Evolutionary conservation across 2,888 invertebrate species (phyloP), one percentile per base, ranked within the genome.

Genomic region (Mythimna lalbum): DNA sequence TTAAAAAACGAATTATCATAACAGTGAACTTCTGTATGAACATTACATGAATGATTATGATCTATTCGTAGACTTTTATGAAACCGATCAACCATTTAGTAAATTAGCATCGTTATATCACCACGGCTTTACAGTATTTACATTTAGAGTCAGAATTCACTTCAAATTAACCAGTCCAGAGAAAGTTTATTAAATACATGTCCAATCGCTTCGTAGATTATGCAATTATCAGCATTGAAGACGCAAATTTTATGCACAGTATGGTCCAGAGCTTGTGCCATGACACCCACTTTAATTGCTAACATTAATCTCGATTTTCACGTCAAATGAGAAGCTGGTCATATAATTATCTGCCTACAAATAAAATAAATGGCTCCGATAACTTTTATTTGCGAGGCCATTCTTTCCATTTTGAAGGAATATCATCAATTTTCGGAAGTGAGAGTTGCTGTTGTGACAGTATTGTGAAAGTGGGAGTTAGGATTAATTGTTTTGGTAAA

Each of bases 181-280:
- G 89, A 89, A 89, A 88, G 89, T 87, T 83, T 82, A 82, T 83
- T 85, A 79, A 83, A 82, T 82, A 82, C 71, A 80, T 75, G 78
- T 80, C 73, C 76, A 82, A 76, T 76, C 72, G 60, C 68, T 84
- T 76, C 66, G 66, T 55, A 69, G 74, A 81, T 88, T 86, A 82
- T 73, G 82, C 78, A 83, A 89, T 84, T 85, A 80, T 80, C 33
- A 75, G 65, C 75, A 78, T 76, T 79, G 70, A 82, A 85, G 83
- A 84, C 60, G 83, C 74, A 78, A 81, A 85, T 84, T 82, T 78
- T 79, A 84, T 85, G 81, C 81, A 86, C 83, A 80, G 79, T 70
- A 76, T 78, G 67, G 80, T 73, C 70, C 82, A 85, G 61, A 63
- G 60, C 73, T 86, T 83, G 78, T 72, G 74, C 75, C 86, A 83